Conservation (phyloP, 1,140 invertebrate genomes). For the Trialeurodes vaporariorum region DNA sequence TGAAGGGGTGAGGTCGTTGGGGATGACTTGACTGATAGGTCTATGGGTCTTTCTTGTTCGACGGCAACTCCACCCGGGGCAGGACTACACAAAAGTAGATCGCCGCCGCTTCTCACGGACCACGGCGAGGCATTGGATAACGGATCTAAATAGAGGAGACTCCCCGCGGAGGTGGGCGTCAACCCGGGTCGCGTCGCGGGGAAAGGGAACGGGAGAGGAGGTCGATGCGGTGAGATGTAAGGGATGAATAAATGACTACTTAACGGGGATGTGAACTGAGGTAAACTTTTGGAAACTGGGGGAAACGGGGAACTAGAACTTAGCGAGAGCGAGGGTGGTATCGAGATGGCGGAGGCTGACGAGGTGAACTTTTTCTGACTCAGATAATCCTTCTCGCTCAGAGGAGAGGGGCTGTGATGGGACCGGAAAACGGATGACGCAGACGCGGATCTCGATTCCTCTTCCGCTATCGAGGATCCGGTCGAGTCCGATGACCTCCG, state of each 20-base stretch:
- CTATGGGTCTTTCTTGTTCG: conserved; percentile 57
- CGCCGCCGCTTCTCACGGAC: conserved; percentile 44
- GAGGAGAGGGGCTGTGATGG: conserved; percentile 34
- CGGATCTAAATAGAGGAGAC: conserved; percentile 16
- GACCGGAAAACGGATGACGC: conserved; percentile 36
- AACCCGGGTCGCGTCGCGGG: conserved; percentile 36
- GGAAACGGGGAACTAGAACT: not conserved
- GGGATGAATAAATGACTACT: not conserved
- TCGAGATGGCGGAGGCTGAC: too few relatives aligned
- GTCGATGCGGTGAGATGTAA: conserved; percentile 20
- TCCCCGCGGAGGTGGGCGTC: conserved; percentile 31
- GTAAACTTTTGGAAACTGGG: conserved; percentile 21
- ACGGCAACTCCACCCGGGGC: conserved; percentile 46
- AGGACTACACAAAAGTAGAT: conserved; percentile 45
- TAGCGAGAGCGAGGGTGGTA: not conserved
- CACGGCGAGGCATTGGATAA: conserved; percentile 25
- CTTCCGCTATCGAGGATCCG: conserved; percentile 24
- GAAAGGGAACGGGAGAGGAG: conserved; percentile 32
- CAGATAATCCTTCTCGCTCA: conserved; percentile 45
- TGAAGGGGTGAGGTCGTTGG: conserved; percentile 16
- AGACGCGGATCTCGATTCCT: conserved; percentile 40
- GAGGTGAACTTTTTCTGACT: not conserved
- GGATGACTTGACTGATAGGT: conserved; percentile 40
- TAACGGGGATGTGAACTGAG: conserved; percentile 10
- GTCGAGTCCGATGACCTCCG: not conserved